Percentiles rank a stretch among this genome's conserved stretches.
Conservation (phyloP, 2,113 vertebrate species). For the Irena cyanogastra region DNA sequence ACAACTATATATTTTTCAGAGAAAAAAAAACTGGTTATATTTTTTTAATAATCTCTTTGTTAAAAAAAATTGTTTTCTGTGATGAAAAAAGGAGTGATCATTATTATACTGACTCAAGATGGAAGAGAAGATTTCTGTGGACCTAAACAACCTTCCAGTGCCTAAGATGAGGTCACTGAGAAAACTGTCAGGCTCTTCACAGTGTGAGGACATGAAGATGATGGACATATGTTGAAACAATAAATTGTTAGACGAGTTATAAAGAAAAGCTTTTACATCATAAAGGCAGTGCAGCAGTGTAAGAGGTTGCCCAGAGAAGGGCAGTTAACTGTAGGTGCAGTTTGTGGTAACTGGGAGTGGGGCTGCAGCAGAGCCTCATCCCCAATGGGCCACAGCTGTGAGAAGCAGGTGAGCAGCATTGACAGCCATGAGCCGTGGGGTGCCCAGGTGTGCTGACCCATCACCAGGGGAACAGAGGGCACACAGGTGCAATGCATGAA, state of each 20-base stretch:
- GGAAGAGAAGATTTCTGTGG: background rate
- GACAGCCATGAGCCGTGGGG: no score
- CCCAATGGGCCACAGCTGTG: no score
- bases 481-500: no score
- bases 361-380: no score
- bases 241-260: background rate
- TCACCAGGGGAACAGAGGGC: no score
- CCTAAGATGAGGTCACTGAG: background rate
- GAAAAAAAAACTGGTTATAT: background rate
- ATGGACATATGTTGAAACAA: background rate
- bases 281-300: background rate
- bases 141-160: background rate
- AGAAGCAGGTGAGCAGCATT: no score
- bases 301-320: background rate
- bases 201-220: fast-evolving
- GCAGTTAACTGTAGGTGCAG: background rate
- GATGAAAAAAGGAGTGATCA: background rate
- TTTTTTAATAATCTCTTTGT: background rate
- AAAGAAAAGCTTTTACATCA: background rate
- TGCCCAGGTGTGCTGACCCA: no score
- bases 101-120: background rate
- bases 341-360: no score
- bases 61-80: background rate
- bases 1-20: background rate
- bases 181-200: background rate